Conservation (phyloP, 2,797 vertebrate genomes). For the Moxostoma hubbsi region DNA sequence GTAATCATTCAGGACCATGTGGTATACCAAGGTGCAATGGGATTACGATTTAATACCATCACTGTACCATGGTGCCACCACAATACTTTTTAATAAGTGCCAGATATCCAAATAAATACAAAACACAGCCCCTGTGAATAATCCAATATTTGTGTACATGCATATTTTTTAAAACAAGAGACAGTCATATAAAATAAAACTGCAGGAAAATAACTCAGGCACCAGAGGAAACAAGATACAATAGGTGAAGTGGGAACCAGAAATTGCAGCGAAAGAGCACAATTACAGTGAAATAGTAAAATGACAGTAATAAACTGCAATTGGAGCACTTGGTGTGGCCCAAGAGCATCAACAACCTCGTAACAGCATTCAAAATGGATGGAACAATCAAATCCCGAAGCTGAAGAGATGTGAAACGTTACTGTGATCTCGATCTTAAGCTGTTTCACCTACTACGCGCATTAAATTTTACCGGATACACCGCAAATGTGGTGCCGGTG, state of each 20-base stretch:
- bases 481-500: conserved; percentile 32
- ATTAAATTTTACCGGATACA: conserved; percentile 51
- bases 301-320: conserved; percentile 44
- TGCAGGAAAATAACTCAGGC: conserved; percentile 21
- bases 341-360: conserved; percentile 42
- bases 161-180: not conserved
- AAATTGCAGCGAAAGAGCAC: conserved; percentile 43
- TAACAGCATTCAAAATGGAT: conserved; percentile 32
- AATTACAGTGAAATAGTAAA: conserved; percentile 44
- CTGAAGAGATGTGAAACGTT: conserved; percentile 44
- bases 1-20: no score
- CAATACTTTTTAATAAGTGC: no score
- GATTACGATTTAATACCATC: no score
- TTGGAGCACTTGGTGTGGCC: conserved; percentile 35
- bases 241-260: conserved; percentile 41
- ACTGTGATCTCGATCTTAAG: conserved; percentile 41
- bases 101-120: no score
- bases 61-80: no score
- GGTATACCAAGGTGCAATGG: no score
- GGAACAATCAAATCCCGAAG: conserved; percentile 30
- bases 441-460: conserved; percentile 42
- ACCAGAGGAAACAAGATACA: conserved; percentile 35
- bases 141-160: no score
- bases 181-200: conserved; percentile 26
- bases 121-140: no score